Percentiles rank a stretch among this genome's conserved stretches.
Evolutionary conservation across 1,140 invertebrate species (phyloP).

Genomic region (Phocides pigmalion): DNA sequence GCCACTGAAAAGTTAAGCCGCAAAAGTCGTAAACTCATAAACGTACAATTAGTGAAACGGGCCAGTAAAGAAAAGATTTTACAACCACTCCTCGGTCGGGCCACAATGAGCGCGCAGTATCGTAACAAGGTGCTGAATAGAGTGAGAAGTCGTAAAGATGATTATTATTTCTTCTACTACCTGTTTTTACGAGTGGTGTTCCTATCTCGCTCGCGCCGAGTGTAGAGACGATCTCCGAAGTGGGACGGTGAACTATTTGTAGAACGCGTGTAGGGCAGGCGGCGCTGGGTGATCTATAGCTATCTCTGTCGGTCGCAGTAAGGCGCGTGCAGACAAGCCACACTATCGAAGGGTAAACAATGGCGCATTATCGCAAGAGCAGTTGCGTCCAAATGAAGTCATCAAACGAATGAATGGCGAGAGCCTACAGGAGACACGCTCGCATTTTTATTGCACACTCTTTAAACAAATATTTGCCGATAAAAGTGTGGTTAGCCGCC

Average conservation of each 20-base stretch:
- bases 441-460: constrained; percentile 78
- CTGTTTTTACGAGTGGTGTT: constrained; percentile 78
- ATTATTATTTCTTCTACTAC: constrained; percentile 85
- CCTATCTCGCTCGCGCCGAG: constrained; percentile 55
- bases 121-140: constrained; percentile 85
- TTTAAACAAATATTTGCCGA: constrained; percentile 74
- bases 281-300: constrained; percentile 53
- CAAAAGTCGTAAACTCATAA: constrained; percentile 82
- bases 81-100: constrained; percentile 78
- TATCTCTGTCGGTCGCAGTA: constrained; percentile 69
- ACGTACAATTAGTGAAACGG: constrained; percentile 83
- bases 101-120: constrained; percentile 82
- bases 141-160: constrained; percentile 85
- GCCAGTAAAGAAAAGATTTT: constrained; percentile 83
- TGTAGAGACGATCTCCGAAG: constrained; percentile 42
- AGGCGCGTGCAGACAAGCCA: constrained; percentile 71
- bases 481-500: constrained; percentile 50
- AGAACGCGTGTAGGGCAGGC: constrained; percentile 53
- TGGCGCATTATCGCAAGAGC: constrained; percentile 79
- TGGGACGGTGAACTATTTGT: constrained; percentile 53
- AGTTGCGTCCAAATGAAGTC: constrained; percentile 80
- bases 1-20: constrained; percentile 76
- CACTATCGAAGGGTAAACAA: constrained; percentile 82
- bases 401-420: constrained; percentile 81
- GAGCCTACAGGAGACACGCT: constrained; percentile 68